These are phyloP conservation scores for Microplitis mediator DNA, from an alignment of 1,140 invertebrate species.

Conservation along the genomic window DNA sequence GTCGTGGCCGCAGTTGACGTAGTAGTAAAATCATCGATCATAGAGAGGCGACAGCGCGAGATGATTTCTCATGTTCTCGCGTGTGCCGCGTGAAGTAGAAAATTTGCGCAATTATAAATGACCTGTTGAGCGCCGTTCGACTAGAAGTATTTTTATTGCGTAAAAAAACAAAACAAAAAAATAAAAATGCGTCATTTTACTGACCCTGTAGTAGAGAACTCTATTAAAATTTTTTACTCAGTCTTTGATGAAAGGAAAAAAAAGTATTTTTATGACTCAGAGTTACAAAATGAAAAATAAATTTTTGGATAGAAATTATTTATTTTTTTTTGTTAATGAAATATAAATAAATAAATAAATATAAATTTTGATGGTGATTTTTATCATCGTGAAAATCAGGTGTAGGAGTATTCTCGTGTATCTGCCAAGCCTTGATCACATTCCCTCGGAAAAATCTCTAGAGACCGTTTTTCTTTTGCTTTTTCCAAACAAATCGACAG, in stretches of 20 bases:
- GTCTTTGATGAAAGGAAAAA: no score
- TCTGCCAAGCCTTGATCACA: constrained; percentile 51
- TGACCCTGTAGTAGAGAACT: no score
- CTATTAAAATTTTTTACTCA: no score
- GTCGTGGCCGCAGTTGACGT: background rate
- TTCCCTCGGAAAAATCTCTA: constrained; percentile 44
- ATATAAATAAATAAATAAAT: background rate
- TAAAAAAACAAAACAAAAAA: background rate
- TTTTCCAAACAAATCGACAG: constrained; percentile 58
- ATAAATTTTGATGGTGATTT: constrained; percentile 7
- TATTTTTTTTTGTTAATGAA: no score
- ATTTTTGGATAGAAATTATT: no score
- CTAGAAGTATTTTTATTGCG: background rate
- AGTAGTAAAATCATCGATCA: constrained; percentile 26
- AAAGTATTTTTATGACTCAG: no score
- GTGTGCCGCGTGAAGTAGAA: constrained; percentile 7
- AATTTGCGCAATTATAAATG: constrained; percentile 12
- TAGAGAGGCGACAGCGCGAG: constrained; percentile 19
- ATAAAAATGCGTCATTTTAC: background rate
- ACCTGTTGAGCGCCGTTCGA: background rate
- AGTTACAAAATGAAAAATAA: no score
- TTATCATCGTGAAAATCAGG: constrained; percentile 37
- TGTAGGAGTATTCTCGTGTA: constrained; percentile 59
- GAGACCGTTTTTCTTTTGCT: constrained; percentile 59
- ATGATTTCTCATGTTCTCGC: constrained; percentile 28